A percentile compares a stretch with the other conserved stretches of the same genome.
These are phyloP conservation scores for Poeciliopsis turneri DNA, from an alignment of 2,797 vertebrate species.

Conservation along the genomic window DNA sequence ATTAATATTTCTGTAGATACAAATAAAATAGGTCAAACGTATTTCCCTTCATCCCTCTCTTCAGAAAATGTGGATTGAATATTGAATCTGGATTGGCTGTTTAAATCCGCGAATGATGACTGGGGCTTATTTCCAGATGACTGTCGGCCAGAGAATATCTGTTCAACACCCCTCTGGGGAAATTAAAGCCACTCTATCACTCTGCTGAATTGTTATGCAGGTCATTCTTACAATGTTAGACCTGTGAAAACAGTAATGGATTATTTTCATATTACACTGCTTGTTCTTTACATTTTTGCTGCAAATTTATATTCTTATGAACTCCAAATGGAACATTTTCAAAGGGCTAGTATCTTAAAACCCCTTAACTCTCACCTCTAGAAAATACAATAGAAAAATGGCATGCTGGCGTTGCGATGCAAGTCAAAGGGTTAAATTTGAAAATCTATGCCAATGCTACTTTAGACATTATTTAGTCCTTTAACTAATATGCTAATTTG, in stretches of 20 bases:
- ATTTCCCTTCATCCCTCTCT: constrained; percentile 40
- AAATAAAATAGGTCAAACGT: constrained; percentile 54
- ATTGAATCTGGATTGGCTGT: constrained; percentile 31
- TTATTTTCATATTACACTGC: background rate
- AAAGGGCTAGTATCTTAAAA: background rate
- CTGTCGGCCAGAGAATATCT: constrained; percentile 27
- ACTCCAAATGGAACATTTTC: background rate
- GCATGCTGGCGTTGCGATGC: too few species aligned
- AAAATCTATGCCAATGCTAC: too few species aligned
- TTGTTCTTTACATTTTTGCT: background rate
- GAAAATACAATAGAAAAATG: too few species aligned
- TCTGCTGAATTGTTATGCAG: constrained; percentile 4
- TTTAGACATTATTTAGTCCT: too few species aligned
- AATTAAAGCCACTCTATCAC: constrained; percentile 48
- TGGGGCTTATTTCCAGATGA: constrained; percentile 48
- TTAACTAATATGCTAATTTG: background rate
- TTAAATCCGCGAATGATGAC: constrained; percentile 45
- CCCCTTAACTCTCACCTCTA: background rate
- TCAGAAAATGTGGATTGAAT: constrained; percentile 34
- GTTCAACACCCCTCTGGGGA: constrained; percentile 42
- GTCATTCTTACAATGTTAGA: constrained; percentile 13
- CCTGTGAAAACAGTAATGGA: constrained; percentile 14
- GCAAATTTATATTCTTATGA: background rate
- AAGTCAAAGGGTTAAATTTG: too few species aligned
- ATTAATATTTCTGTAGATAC: constrained; percentile 61